A percentile compares a stretch with the other conserved stretches of the same genome.
These are phyloP conservation scores for Holothuria leucospilota DNA, from an alignment of 53 echinoderm and acorn worm species.

Conservation along the genomic window DNA sequence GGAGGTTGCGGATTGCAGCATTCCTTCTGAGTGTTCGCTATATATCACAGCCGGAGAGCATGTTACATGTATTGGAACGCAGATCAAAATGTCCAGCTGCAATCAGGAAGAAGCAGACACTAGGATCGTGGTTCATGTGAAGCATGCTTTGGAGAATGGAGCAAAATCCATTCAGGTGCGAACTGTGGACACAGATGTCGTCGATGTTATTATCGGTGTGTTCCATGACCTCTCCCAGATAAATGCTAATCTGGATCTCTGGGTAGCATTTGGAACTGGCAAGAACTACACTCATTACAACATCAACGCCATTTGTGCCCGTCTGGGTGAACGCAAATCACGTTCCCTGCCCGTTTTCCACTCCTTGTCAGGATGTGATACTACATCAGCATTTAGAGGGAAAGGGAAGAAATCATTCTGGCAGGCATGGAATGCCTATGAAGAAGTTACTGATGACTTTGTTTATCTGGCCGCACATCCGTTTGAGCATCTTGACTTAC, in stretches of 20 bases:
- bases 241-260: slow-evolving; percentile 46
- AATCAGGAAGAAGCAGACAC: slow-evolving; percentile 71
- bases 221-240: slow-evolving; percentile 6
- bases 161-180: slow-evolving; percentile 41
- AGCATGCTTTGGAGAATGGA: slow-evolving; percentile 51
- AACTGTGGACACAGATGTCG: slow-evolving; percentile 74
- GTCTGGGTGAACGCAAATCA: slow-evolving; percentile 55
- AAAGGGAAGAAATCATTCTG: slow-evolving; percentile 49
- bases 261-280: slow-evolving; percentile 67
- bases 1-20: too few species aligned
- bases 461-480: slow-evolving; percentile 28
- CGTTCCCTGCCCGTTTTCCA: slow-evolving; percentile 51
- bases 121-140: slow-evolving; percentile 58
- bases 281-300: slow-evolving; percentile 41
- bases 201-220: slow-evolving; percentile 58
- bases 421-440: slow-evolving; percentile 55
- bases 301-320: slow-evolving; percentile 46
- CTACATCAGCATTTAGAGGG: slow-evolving; percentile 26
- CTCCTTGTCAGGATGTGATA: slow-evolving; percentile 65
- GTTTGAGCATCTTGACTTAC: not conserved
- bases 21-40: too few species aligned
- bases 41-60: too few species aligned
- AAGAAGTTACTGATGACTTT: slow-evolving; percentile 57
- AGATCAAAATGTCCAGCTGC: too few species aligned
- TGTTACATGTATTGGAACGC: too few species aligned